These are phyloP conservation scores for Halcyon malimbica DNA, from an alignment of 2,113 vertebrate species.

Conservation along the genomic window DNA sequence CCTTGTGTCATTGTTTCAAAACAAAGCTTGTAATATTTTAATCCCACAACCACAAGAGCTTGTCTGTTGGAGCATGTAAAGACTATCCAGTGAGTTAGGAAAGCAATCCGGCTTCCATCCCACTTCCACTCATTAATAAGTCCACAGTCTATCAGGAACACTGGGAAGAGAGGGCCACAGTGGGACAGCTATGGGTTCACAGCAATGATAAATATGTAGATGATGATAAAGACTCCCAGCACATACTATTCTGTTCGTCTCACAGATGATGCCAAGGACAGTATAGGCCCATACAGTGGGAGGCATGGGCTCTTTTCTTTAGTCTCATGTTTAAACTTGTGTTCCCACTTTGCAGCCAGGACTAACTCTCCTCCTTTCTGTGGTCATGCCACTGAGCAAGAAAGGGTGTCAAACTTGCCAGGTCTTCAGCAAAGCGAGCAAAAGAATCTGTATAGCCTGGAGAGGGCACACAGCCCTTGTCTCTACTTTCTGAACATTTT, in stretches of 20 bases:
- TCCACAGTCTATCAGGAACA: not conserved
- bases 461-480: not conserved
- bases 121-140: not conserved
- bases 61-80: constrained; percentile 50
- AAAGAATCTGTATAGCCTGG: not conserved
- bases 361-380: not conserved
- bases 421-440: not conserved
- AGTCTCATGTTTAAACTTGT: not conserved
- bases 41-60: constrained; percentile 58
- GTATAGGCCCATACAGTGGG: not conserved
- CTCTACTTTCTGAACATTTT: not conserved
- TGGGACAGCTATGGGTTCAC: not conserved
- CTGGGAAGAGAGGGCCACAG: not conserved
- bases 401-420: not conserved
- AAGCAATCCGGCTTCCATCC: not conserved
- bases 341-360: not conserved
- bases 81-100: constrained; percentile 19
- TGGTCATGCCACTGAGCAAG: not conserved
- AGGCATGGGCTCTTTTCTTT: not conserved
- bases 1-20: constrained; percentile 71
- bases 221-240: not conserved
- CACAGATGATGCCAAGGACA: not conserved
- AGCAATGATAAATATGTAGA: not conserved
- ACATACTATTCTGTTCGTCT: not conserved
- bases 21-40: constrained; percentile 73